phyloP scores from a whole-genome alignment of 1,140 invertebrate species.

The Sarcophaga bullata region DNA sequence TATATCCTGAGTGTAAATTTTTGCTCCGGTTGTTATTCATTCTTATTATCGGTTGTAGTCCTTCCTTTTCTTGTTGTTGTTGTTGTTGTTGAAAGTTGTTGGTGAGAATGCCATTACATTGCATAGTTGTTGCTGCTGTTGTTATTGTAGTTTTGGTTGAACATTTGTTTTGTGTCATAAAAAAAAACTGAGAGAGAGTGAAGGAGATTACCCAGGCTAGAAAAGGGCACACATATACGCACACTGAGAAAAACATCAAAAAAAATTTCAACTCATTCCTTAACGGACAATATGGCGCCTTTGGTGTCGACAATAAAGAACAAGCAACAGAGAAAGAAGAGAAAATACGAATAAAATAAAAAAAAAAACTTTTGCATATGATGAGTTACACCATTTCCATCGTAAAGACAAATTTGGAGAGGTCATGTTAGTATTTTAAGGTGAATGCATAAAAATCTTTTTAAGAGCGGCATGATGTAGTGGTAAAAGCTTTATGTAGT shows the following conservation, averaged over 20 bases:
- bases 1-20: no score
- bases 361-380: background rate
- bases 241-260: background rate
- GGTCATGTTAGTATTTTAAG: no score
- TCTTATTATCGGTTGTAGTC: background rate
- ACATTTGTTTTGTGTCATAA: background rate
- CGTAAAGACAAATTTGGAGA: background rate
- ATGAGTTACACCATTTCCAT: background rate
- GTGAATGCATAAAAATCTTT: no score
- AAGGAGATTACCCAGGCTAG: no score
- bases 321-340: background rate
- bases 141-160: background rate
- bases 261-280: slow-evolving; percentile 12
- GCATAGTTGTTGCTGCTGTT: background rate
- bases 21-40: background rate
- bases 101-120: background rate
- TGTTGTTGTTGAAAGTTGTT: background rate
- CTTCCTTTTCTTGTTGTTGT: background rate
- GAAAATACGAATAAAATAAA: background rate
- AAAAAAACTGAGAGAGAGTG: no score
- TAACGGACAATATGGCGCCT: slow-evolving; percentile 23
- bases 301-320: background rate
- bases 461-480: no score
- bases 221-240: no score
- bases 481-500: no score